These are phyloP conservation scores for Megaptera novaeangliae DNA, from an alignment of 2,113 vertebrate genomes.

Conservation along the genomic window DNA sequence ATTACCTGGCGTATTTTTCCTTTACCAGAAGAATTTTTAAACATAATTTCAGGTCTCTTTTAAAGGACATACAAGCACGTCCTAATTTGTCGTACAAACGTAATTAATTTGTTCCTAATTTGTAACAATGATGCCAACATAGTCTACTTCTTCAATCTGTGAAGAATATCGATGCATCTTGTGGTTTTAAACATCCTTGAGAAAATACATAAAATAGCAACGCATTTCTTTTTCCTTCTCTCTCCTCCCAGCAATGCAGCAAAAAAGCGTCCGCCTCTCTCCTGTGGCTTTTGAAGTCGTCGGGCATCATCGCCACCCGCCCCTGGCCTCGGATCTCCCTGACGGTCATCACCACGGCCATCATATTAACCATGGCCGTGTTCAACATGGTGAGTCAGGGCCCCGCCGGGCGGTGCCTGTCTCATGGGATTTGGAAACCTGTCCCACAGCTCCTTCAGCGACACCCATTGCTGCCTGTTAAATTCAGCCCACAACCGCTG, in stretches of 20 bases:
- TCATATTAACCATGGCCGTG: conserved; percentile 94
- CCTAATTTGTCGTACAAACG: background rate
- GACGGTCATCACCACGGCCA: conserved; percentile 91
- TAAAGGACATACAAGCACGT: background rate
- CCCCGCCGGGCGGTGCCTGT: rapidly evolving
- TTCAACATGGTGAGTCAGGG: conserved; percentile 91
- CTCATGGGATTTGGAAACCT: background rate
- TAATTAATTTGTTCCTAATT: background rate
- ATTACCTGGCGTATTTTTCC: background rate
- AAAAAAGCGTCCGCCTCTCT: conserved; percentile 90
- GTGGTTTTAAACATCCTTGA: background rate
- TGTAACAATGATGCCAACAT: background rate
- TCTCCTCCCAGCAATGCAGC: conserved; percentile 88
- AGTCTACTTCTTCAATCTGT: background rate
- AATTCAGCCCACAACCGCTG: rapidly evolving
- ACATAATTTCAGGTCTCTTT: background rate
- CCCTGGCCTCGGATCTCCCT: conserved; percentile 94
- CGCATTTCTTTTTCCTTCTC: background rate
- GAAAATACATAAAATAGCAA: background rate
- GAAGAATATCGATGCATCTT: background rate
- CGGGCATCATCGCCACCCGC: conserved; percentile 93
- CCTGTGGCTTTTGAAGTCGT: conserved; percentile 93
- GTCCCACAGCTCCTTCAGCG: background rate
- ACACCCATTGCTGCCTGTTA: rapidly evolving
- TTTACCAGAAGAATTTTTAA: background rate